These are phyloP conservation scores for Pharmacophagus antenor DNA, from an alignment of 2,888 invertebrate species.

Conservation along the genomic window DNA sequence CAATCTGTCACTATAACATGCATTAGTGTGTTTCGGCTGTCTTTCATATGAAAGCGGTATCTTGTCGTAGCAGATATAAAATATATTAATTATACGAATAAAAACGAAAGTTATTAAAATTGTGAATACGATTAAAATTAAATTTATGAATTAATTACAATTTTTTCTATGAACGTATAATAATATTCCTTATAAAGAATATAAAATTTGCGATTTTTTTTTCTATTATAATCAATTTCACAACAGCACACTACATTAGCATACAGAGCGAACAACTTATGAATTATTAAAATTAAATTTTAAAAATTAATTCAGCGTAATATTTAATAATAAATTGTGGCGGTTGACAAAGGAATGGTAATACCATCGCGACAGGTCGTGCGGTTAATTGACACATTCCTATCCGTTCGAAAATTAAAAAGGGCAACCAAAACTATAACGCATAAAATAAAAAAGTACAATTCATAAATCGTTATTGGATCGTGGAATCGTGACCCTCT, in stretches of 20 bases:
- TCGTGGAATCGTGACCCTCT: constrained; percentile 61
- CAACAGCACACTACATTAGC: background rate
- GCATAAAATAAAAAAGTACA: constrained; percentile 50
- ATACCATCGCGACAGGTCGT: constrained; percentile 13
- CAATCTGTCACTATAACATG: no score
- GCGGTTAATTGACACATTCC: constrained; percentile 6
- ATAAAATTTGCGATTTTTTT: no score
- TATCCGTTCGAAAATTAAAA: constrained; percentile 12
- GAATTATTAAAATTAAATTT: background rate
- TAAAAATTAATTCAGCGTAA: constrained; percentile 4
- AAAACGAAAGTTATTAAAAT: no score
- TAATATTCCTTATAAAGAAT: no score
- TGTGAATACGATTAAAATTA: no score
- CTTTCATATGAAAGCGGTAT: no score
- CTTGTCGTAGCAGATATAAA: no score
- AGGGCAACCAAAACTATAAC: constrained; percentile 25
- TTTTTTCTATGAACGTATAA: no score
- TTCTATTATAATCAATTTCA: background rate
- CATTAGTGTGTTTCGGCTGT: no score
- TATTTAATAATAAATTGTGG: constrained; percentile 1
- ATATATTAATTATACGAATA: no score
- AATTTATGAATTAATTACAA: no score
- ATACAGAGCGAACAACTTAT: background rate
- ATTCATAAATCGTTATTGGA: constrained; percentile 58
- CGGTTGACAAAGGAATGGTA: constrained; percentile 8